Evolutionary conservation across 2,113 vertebrate genomes (phyloP), one percentile per base, ranked within the genome.

Genomic region (Loxodonta africana): DNA sequence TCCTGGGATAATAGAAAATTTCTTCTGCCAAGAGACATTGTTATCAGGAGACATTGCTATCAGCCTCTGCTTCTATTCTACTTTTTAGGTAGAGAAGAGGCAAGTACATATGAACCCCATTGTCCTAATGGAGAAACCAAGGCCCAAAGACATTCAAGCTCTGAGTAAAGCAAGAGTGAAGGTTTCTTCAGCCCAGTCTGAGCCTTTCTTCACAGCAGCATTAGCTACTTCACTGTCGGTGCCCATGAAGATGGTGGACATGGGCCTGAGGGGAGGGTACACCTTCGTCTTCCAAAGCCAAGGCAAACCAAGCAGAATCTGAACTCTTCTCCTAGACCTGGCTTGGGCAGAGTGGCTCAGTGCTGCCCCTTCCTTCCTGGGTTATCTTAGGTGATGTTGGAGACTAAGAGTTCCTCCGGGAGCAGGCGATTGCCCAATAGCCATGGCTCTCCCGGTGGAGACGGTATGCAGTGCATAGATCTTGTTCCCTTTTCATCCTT

Each of bases 401-500:
- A 60, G 65, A 46, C 80, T 30, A 10, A 37, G 30, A 51, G 53
- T 23, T 69, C 46, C 33, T 91, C 76, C 2, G 37, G 60, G 86
- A 83, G 41, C 26, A 15, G 62, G 65, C 37, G 46, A 53, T 88
- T 95, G 92, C 96, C 90, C 92, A 83, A 77, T 5, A 97, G 87
- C 53, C 95, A 69, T 2, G 37, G 85, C 83, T 95, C 44, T 93
- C 95, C 81, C 81, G 41, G 44, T 63, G 11, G 96, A 96, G 88
- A 91, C 83, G 0, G 0, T 41, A 67, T 93, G 84, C 71, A 5
- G 95, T 37, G 11, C 94, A 57, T 91, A 92, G 74, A 93, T 92
- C 94, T 97, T 97, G 18, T 90, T 97, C 97, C 85, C 63, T 96
- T 95, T 97, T 92, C 95, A 96, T 96, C 46, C 88, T 98, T 98